Conservation (phyloP, 2,888 invertebrate genomes). For the Drosophila multiciliata region DNA sequence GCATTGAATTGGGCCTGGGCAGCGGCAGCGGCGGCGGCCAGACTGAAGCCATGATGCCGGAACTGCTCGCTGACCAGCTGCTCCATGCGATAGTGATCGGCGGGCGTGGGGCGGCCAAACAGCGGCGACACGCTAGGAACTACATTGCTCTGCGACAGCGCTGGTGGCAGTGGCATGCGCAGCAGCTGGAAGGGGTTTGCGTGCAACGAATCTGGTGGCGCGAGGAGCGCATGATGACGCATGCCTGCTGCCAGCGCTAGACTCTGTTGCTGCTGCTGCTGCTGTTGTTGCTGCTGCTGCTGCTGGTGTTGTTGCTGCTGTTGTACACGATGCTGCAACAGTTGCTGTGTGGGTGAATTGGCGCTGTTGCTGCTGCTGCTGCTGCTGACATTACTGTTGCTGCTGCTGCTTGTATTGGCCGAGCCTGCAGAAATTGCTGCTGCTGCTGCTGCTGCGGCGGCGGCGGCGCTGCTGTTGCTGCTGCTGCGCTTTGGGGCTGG, state of each 20-base stretch:
- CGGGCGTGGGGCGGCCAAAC: constrained; percentile 92
- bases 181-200: constrained; percentile 90
- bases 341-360: constrained; percentile 70
- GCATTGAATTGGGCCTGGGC: constrained; percentile 87
- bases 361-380: constrained; percentile 38
- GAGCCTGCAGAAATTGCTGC: constrained; percentile 35
- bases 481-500: constrained; percentile 50
- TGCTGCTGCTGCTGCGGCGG: constrained; percentile 19
- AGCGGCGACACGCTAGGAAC: constrained; percentile 90
- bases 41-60: constrained; percentile 91
- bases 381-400: constrained; percentile 32
- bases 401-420: constrained; percentile 57
- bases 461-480: constrained; percentile 52
- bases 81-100: constrained; percentile 93
- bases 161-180: constrained; percentile 91
- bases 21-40: constrained; percentile 90
- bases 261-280: constrained; percentile 85
- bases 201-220: constrained; percentile 91
- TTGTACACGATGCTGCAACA: constrained; percentile 85
- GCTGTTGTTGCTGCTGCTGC: constrained; percentile 79
- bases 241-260: constrained; percentile 86
- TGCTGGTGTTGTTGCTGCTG: constrained; percentile 67
- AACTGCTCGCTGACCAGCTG: constrained; percentile 93
- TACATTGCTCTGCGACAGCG: constrained; percentile 89
- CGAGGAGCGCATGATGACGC: constrained; percentile 88